Conservation (phyloP, 2,113 vertebrate genomes). For the Centropus unirufus region DNA sequence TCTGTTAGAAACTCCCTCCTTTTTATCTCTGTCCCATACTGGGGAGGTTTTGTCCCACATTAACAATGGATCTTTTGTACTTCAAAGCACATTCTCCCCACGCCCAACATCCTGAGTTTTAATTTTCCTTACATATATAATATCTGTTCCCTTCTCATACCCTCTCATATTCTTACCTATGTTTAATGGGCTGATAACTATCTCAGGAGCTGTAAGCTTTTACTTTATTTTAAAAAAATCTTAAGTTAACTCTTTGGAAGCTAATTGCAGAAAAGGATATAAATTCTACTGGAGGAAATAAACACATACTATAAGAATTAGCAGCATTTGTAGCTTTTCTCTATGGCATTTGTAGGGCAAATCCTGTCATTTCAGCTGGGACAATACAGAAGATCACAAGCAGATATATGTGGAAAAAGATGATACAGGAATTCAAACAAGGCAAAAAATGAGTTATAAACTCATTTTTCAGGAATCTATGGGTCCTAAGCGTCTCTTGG, state of each 20-base stretch:
- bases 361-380: not conserved
- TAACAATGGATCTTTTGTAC: constrained; percentile 82
- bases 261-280: not conserved
- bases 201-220: constrained; percentile 40
- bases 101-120: constrained; percentile 76
- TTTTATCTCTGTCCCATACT: constrained; percentile 80
- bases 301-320: not conserved
- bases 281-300: not conserved
- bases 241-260: constrained; percentile 62
- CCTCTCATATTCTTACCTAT: constrained; percentile 76
- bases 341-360: not conserved
- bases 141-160: constrained; percentile 73
- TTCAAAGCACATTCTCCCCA: constrained; percentile 76
- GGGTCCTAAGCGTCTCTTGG: not conserved
- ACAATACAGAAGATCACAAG: not conserved
- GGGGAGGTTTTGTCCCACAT: constrained; percentile 77
- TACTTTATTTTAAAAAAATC: constrained; percentile 28
- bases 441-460: not conserved
- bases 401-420: not conserved
- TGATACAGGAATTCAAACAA: not conserved
- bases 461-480: not conserved
- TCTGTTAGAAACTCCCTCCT: constrained; percentile 78
- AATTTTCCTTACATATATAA: constrained; percentile 78
- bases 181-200: constrained; percentile 71
- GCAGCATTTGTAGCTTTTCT: not conserved